Evolutionary conservation across 1,140 invertebrate species (phyloP), one percentile per base, ranked within the genome.

Genomic region (Pseudomyrmex gracilis): DNA sequence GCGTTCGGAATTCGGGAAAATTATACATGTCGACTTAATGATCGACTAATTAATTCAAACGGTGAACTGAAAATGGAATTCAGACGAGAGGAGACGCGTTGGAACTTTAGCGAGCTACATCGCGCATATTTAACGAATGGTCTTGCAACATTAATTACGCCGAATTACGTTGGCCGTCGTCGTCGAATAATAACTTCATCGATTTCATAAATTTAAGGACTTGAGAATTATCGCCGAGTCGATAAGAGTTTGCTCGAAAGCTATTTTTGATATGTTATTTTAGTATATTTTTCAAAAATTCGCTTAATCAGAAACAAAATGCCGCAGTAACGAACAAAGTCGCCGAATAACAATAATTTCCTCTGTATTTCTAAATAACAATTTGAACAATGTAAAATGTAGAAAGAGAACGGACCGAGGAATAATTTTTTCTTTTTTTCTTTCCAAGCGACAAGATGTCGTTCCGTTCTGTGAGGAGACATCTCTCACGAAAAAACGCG

Each of bases 401-500:
- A 13, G n/a, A 51, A 13, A 51, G 49, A 51, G 2, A 53, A 7
- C 9, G 63, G 15, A 34, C 34, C 34, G 34, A 34, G 34, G 34
- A 34, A 34, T 34, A 34, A 34, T 34, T 34, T 7, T 34, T 34
- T 34, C 34, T 34, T 34, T 34, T 34, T 55, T 20, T 22, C 17
- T 58, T 13, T 67, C 13, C 43, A 67, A 17, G 47, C 64, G 12
- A 73, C 20, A 47, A 71, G 68, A 71, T 17, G 51, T 22, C 20
- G 22, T 4, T 10, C 24, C 17, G 47, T 17, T 13, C 60, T 9
- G 20, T 43, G 66, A 47, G 22, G 43, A 78, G 76, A 80, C 10
- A 24, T 78, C 22, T 71, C 73, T 49, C 66, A 45, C 43, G 51
- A 70, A 70, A 70, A 80, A 70, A 34, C 34, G 51, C 66, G 64